Percentiles rank a stretch among this genome's conserved stretches.
Evolutionary conservation across 2,888 invertebrate species (phyloP).

Genomic region (Megamerina dolium): DNA sequence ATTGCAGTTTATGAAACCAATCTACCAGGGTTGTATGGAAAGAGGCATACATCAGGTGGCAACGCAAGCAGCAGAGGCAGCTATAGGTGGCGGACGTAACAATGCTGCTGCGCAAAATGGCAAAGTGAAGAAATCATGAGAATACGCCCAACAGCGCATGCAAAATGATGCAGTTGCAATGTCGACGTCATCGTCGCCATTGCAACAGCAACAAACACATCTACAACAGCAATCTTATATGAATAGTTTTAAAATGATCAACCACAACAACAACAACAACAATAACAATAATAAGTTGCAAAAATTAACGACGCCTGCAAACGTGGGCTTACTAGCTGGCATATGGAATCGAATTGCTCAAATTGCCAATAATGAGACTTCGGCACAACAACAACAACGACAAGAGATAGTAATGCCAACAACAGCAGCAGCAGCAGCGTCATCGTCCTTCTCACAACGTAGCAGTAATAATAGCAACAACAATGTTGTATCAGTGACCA

Average conservation of each 20-base stretch:
- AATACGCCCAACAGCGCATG: conserved; percentile 44
- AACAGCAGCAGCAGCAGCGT: conserved; percentile 7
- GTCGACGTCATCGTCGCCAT: conserved; percentile 13
- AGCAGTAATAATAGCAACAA: conserved; percentile 11
- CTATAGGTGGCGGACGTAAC: conserved; percentile 54
- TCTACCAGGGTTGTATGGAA: conserved; percentile 74
- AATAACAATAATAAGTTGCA: conserved; percentile 17
- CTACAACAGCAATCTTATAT: conserved; percentile 13
- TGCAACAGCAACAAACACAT: conserved; percentile 18
- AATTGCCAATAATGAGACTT: conserved; percentile 16
- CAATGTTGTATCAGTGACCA: too few species aligned
- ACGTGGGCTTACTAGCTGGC: conserved; percentile 23
- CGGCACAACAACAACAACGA: conserved; percentile 14
- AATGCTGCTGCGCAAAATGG: conserved; percentile 42
- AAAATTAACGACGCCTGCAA: conserved; percentile 23
- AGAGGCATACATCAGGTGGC: conserved; percentile 79
- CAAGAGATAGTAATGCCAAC: conserved; percentile 7
- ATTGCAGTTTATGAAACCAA: conserved; percentile 72
- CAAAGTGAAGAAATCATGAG: conserved; percentile 50
- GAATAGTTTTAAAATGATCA: conserved; percentile 22
- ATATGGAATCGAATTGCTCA: conserved; percentile 30
- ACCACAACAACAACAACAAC: conserved; percentile 27
- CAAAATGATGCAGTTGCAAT: conserved; percentile 10
- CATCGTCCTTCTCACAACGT: too few species aligned
- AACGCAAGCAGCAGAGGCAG: conserved; percentile 66